phyloP scores from a whole-genome alignment of 2,888 invertebrate genomes.

The Drosophila antonietae region DNA sequence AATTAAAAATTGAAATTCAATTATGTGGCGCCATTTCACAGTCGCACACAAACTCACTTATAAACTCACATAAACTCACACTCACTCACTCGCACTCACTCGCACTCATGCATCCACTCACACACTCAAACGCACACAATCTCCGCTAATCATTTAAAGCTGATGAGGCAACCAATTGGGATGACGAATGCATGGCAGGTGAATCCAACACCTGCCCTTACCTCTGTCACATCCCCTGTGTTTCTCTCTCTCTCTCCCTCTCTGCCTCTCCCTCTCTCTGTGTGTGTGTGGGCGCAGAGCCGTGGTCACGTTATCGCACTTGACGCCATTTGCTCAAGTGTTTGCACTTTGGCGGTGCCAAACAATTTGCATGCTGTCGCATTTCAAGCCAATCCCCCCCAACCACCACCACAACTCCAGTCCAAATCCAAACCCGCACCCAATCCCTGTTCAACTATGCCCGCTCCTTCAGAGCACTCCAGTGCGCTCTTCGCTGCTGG shows the following conservation, averaged over 20 bases:
- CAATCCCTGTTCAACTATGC: not conserved
- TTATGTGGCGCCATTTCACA: constrained; percentile 34
- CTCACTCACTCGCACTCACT: constrained; percentile 8
- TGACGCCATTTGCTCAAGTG: constrained; percentile 72
- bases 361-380: constrained; percentile 73
- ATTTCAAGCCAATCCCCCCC: constrained; percentile 25
- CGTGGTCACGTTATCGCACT: constrained; percentile 69
- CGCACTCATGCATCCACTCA: not conserved
- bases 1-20: constrained; percentile 60
- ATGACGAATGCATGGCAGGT: constrained; percentile 36
- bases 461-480: not conserved
- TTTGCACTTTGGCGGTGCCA: constrained; percentile 71
- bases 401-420: not conserved
- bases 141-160: constrained; percentile 41
- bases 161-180: constrained; percentile 28
- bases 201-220: constrained; percentile 11
- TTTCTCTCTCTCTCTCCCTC: too few relatives aligned
- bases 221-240: too few relatives aligned
- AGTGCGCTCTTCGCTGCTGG: not conserved
- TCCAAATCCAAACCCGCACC: not conserved
- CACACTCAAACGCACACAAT: constrained; percentile 9
- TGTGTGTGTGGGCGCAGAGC: constrained; percentile 14
- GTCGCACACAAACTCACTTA: constrained; percentile 5
- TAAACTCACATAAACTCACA: constrained; percentile 8
- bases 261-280: not conserved